Percentiles rank a stretch among this genome's conserved stretches.
Evolutionary conservation across 1,140 invertebrate genomes (phyloP).

Genomic region (Ruditapes philippinarum): DNA sequence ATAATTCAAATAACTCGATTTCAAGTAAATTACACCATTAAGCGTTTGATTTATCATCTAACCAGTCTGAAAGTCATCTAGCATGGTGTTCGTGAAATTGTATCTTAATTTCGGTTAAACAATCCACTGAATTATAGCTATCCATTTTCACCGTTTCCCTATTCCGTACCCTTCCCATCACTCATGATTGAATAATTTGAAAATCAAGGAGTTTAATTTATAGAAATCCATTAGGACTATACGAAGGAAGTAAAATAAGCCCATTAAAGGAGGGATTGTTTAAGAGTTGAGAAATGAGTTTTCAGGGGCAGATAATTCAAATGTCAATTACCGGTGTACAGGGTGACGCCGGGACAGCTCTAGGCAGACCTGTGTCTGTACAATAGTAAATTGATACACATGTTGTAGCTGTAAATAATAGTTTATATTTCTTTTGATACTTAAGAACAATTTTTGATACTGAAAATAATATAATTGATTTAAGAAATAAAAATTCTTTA

Average conservation of each 20-base stretch:
- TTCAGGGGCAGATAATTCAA: constrained; percentile 42
- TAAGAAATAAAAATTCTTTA: no score
- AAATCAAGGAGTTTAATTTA: constrained; percentile 56
- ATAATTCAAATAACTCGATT: constrained; percentile 4
- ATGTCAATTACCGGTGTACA: constrained; percentile 35
- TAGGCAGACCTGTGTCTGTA: not conserved
- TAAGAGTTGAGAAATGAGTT: constrained; percentile 36
- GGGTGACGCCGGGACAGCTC: constrained; percentile 18
- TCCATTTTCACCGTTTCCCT: constrained; percentile 24
- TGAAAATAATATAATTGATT: not conserved
- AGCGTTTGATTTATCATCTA: constrained; percentile 1
- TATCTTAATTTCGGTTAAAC: constrained; percentile 16
- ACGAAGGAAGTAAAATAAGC: not conserved
- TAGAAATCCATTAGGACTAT: constrained; percentile 50
- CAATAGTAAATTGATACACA: constrained; percentile 11
- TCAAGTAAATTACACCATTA: constrained; percentile 30
- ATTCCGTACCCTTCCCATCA: not conserved
- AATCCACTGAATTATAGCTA: constrained; percentile 28
- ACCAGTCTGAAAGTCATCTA: not conserved
- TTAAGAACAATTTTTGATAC: not conserved
- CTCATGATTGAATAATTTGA: constrained; percentile 60
- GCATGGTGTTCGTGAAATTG: constrained; percentile 1
- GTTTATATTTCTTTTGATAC: constrained; percentile 6
- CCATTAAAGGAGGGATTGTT: constrained; percentile 34
- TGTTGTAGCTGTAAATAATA: not conserved